Conservation (phyloP, 2,113 vertebrate genomes). For the Festucalex cinctus region DNA sequence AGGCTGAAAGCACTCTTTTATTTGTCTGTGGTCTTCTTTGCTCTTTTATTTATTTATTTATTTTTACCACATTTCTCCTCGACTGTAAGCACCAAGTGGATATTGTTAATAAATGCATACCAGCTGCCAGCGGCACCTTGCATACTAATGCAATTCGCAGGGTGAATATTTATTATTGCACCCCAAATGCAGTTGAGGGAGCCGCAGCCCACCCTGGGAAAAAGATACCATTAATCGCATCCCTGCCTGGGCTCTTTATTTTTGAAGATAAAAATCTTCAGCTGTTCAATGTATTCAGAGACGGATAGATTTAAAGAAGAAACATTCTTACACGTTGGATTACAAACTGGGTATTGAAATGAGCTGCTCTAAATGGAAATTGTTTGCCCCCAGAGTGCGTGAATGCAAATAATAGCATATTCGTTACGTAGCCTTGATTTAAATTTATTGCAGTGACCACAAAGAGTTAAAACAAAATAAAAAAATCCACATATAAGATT, state of each 20-base stretch:
- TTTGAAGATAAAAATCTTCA: neutral
- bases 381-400: neutral
- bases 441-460: slow-evolving; percentile 22
- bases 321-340: neutral
- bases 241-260: neutral
- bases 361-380: neutral
- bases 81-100: slow-evolving; percentile 19
- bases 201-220: slow-evolving; percentile 33
- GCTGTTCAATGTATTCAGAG: slow-evolving; percentile 6
- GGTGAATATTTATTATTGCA: slow-evolving; percentile 37
- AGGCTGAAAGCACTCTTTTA: slow-evolving; percentile 15
- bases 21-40: slow-evolving; percentile 12
- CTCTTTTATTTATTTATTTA: neutral
- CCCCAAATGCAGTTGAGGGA: slow-evolving; percentile 40
- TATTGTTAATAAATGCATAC: slow-evolving; percentile 48
- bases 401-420: neutral
- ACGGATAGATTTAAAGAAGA: slow-evolving; percentile 24
- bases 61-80: slow-evolving; percentile 16
- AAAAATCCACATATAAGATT: neutral
- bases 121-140: slow-evolving; percentile 54
- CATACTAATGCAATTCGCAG: slow-evolving; percentile 47
- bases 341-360: neutral
- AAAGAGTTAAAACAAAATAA: neutral
- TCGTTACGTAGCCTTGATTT: slow-evolving; percentile 9
- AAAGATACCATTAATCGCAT: slow-evolving; percentile 21